Evolutionary conservation across 2,113 vertebrate species (phyloP).

Genomic region (Semicossyphus pulcher): DNA sequence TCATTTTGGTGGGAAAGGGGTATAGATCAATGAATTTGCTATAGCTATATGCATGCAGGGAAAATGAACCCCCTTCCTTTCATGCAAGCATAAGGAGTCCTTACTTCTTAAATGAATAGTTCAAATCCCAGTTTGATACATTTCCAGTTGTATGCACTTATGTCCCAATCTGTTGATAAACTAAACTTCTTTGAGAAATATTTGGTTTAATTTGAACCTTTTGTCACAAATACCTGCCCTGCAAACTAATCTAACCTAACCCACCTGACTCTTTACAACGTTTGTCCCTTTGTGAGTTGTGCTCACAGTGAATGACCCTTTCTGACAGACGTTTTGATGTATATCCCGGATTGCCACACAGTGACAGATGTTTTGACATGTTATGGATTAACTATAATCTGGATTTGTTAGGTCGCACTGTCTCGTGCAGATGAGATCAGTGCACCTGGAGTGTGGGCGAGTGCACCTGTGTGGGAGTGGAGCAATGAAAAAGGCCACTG

Average conservation of each 20-base stretch:
- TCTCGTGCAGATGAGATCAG: constrained; percentile 52
- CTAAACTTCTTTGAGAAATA: too few species aligned
- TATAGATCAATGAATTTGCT: too few species aligned
- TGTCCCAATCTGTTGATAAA: too few species aligned
- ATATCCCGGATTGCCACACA: constrained; percentile 52
- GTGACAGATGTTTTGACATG: constrained; percentile 78
- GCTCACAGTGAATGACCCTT: constrained; percentile 18
- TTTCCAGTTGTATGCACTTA: too few species aligned
- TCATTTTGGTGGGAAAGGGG: too few species aligned
- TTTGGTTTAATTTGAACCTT: too few species aligned
- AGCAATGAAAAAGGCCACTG: constrained; percentile 61
- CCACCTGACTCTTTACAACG: background rate
- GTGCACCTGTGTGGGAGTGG: constrained; percentile 70
- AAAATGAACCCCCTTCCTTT: too few species aligned
- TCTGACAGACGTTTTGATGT: constrained; percentile 48
- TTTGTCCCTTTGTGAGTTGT: constrained; percentile 21
- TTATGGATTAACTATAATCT: constrained; percentile 63
- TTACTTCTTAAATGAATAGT: too few species aligned
- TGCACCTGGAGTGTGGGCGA: constrained; percentile 68
- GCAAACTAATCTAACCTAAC: background rate
- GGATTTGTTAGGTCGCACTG: constrained; percentile 64
- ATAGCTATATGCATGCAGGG: too few species aligned
- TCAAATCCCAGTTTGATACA: too few species aligned
- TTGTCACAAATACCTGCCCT: background rate
- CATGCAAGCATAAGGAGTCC: too few species aligned